Evolutionary conservation across 2,888 invertebrate species (phyloP).

Genomic region (Agrochola macilenta): DNA sequence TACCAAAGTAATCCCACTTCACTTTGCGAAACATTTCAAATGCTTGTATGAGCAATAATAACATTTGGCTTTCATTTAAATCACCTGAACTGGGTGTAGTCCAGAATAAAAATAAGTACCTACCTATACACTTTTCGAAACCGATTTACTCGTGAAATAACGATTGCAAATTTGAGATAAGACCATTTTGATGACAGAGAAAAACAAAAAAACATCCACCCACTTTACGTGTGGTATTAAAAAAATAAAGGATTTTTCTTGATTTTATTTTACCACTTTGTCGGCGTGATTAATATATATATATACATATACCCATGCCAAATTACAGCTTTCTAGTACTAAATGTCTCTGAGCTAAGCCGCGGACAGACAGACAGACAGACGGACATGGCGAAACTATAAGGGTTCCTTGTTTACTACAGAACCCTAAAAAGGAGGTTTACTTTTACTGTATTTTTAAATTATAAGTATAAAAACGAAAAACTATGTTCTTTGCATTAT

Average conservation of each 20-base stretch:
- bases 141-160: not conserved
- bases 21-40: conserved; percentile 13
- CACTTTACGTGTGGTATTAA: too few relatives aligned
- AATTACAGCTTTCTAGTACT: too few relatives aligned
- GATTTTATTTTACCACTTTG: too few relatives aligned
- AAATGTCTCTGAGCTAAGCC: too few relatives aligned
- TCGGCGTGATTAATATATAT: too few relatives aligned
- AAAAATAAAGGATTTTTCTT: too few relatives aligned
- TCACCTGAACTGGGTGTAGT: not conserved
- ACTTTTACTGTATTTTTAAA: not conserved
- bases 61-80: conserved; percentile 18
- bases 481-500: not conserved
- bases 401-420: too few relatives aligned
- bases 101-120: not conserved
- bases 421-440: not conserved
- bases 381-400: too few relatives aligned
- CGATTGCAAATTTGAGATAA: not conserved
- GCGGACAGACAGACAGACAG: too few relatives aligned
- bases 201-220: not conserved
- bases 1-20: conserved; percentile 25
- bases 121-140: not conserved
- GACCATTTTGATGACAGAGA: not conserved
- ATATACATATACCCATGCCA: too few relatives aligned
- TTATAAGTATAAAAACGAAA: not conserved
- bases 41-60: conserved; percentile 11